These are phyloP conservation scores for Zoanthus solanderi DNA, from an alignment of 92 coral and sea anemone species.

Conservation along the genomic window DNA sequence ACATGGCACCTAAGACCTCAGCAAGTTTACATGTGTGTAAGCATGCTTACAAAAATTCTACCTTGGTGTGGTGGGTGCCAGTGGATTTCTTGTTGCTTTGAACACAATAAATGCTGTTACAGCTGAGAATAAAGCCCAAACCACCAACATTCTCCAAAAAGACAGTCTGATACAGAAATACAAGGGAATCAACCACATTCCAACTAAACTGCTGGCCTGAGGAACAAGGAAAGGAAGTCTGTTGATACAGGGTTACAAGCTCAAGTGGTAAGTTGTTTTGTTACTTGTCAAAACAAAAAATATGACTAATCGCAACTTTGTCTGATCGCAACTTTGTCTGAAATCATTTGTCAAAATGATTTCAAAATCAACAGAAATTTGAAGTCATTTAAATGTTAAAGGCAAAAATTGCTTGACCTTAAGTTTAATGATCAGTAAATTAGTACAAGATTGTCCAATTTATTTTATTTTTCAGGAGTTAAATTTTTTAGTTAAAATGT, in stretches of 20 bases:
- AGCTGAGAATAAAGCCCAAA: conserved; percentile 85
- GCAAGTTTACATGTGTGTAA: neutral
- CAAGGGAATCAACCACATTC: conserved; percentile 97
- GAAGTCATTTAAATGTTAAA: no score
- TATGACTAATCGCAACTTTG: no score
- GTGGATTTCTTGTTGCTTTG: conserved; percentile 93
- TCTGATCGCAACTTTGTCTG: no score
- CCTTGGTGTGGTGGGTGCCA: conserved; percentile 96
- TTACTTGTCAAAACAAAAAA: no score
- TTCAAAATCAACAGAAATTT: no score
- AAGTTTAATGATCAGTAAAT: no score
- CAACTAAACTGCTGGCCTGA: conserved; percentile 91
- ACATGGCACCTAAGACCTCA: no score
- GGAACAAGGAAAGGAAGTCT: conserved; percentile 6
- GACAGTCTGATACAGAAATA: conserved; percentile 88
- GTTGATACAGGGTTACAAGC: neutral
- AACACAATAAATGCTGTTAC: conserved; percentile 87
- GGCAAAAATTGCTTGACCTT: no score
- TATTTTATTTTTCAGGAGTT: no score
- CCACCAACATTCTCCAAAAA: conserved; percentile 93
- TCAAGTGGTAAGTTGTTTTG: neutral
- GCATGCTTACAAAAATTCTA: conserved; percentile 1
- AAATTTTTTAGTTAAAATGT: no score
- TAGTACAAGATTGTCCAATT: no score
- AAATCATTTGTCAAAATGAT: no score